These are phyloP conservation scores for Diadegma fenestrale DNA, from an alignment of 2,888 invertebrate species.

Conservation along the genomic window DNA sequence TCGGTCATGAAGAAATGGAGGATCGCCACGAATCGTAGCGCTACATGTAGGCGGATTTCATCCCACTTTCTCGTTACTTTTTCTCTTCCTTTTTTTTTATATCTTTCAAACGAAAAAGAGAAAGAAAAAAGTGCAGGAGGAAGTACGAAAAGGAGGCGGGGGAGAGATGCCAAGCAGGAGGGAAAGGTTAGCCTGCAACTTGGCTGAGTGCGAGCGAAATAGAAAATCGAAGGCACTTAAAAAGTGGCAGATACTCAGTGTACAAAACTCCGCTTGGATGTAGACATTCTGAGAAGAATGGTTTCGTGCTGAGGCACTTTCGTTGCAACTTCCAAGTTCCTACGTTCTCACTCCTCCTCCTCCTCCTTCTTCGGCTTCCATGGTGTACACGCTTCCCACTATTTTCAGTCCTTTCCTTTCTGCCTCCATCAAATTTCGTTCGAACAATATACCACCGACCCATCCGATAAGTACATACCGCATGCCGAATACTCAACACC, in stretches of 20 bases:
- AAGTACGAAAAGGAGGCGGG: not conserved
- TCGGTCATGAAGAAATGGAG: slow-evolving; percentile 24
- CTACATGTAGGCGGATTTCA: slow-evolving; percentile 43
- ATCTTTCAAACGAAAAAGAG: slow-evolving; percentile 13
- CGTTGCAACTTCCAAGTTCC: slow-evolving; percentile 69
- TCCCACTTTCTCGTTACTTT: slow-evolving; percentile 24
- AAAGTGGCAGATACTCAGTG: slow-evolving; percentile 74
- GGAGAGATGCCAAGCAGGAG: slow-evolving; percentile 21
- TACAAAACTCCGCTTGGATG: slow-evolving; percentile 74
- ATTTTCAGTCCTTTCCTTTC: slow-evolving; percentile 12
- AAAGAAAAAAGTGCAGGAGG: slow-evolving; percentile 5
- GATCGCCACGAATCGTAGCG: slow-evolving; percentile 25
- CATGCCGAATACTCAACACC: slow-evolving; percentile 21
- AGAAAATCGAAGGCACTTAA: slow-evolving; percentile 75
- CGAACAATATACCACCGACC: slow-evolving; percentile 6
- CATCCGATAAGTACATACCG: slow-evolving; percentile 27
- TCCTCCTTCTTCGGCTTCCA: slow-evolving; percentile 22
- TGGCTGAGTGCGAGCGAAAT: slow-evolving; percentile 52
- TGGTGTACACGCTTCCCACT: slow-evolving; percentile 10
- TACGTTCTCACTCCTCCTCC: slow-evolving; percentile 40
- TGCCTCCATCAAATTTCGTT: slow-evolving; percentile 21
- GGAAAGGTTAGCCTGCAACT: slow-evolving; percentile 40
- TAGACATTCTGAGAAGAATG: slow-evolving; percentile 76
- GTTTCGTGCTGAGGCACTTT: slow-evolving; percentile 76
- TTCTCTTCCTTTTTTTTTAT: not conserved